phyloP scores from a whole-genome alignment of 2,888 invertebrate species.

The Lissocephala sabroskyi region DNA sequence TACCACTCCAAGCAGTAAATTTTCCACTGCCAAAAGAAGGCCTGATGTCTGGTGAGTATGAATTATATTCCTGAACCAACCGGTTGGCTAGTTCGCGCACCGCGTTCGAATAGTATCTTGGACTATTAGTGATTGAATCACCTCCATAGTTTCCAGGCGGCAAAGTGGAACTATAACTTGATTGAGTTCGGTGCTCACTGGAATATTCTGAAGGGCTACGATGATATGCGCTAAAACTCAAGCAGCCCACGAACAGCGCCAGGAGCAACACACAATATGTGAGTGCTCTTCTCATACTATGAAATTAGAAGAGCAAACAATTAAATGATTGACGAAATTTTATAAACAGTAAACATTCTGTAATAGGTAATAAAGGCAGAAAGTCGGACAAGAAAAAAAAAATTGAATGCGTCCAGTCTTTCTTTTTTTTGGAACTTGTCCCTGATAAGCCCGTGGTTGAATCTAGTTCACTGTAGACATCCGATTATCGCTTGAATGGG shows the following conservation, averaged over 20 bases:
- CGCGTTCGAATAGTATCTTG: constrained; percentile 60
- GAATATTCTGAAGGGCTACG: constrained; percentile 10
- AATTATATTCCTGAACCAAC: constrained; percentile 64
- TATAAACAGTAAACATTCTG: not conserved
- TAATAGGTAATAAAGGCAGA: too few relatives aligned
- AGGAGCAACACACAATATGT: constrained; percentile 49
- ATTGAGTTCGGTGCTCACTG: constrained; percentile 32
- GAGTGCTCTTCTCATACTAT: constrained; percentile 28
- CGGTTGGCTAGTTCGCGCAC: constrained; percentile 64
- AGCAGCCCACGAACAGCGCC: constrained; percentile 37
- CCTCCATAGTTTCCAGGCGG: constrained; percentile 11
- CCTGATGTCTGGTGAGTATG: constrained; percentile 47
- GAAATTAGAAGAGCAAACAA: too few relatives aligned
- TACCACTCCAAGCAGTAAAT: constrained; percentile 55
- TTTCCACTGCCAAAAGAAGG: constrained; percentile 20
- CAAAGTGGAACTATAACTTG: constrained; percentile 41
- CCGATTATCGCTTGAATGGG: constrained; percentile 38
- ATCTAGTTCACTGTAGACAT: constrained; percentile 46
- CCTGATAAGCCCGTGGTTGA: constrained; percentile 34
- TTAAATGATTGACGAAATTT: not conserved
- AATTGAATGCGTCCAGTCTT: too few relatives aligned
- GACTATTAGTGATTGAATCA: constrained; percentile 40
- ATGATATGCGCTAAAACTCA: constrained; percentile 34
- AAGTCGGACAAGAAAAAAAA: too few relatives aligned
- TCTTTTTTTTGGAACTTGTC: constrained; percentile 9